Base-by-base conservation (phyloP, 2,113 vertebrate genomes). In the Acinonyx jubatus region DNA sequence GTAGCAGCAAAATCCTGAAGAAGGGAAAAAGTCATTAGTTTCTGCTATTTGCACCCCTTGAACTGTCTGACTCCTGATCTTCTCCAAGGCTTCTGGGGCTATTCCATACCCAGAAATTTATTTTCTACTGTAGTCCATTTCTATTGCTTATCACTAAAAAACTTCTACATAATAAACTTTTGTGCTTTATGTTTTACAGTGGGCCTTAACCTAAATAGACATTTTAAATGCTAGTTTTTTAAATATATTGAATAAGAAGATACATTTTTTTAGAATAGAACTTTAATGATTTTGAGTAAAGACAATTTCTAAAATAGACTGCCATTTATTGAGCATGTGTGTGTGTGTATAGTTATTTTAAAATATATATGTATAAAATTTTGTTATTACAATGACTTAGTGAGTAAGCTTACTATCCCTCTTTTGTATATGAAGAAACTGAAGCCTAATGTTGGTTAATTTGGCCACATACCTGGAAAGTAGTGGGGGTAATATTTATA, bases 211-310 rank as follows among this genome's bases (percentile, higher is more conserved):
- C 52, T 74, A 94, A 96, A 41, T 15, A 66, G 41, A 91, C 13
- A 74, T 81, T 96, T 94, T 23, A 89, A 87, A 68, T 80, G n/a
- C 36, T 68, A 96, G 36, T 84, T 87, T 55, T 92, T 96, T 86
- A 48, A 79, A 63, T 84, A 69, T 78, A 65, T 71, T 91, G 57
- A 91, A 76, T 5, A 79, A 69, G 88, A 97, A 91, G 52, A 88
- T 73, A 55, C 7, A 65, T 71, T 90, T 91, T 82, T 63, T 96
- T 78, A 94, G 41, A 91, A 91, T 4, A 76, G 15, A 93, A 88
- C 41, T 76, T 87, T 33, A 85, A 85, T 91, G 36, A 78, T 85
- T 96, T 81, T 71, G 27, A 95, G 33, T 89, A 91, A 95, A 88
- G 86, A 66, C 16, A 87, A 16, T 81, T 83, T 96, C 36, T 63